Percentiles rank a stretch among this genome's conserved stretches.
These are phyloP conservation scores for Scatophagus argus DNA, from an alignment of 2,113 vertebrate species.

Conservation along the genomic window DNA sequence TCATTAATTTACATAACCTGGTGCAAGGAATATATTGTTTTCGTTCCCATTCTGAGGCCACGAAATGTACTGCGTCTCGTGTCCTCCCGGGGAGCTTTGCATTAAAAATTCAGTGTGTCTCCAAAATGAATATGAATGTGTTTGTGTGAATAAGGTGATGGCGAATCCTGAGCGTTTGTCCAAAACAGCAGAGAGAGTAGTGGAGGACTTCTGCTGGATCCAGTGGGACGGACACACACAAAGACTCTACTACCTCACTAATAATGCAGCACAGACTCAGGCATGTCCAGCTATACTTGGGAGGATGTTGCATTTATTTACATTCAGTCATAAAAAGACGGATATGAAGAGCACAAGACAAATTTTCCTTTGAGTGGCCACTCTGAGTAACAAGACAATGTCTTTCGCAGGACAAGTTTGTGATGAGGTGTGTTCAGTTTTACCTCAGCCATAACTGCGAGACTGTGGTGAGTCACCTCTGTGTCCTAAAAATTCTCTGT, in stretches of 20 bases:
- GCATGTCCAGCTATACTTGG: not conserved
- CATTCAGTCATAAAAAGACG: not conserved
- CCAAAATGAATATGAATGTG: slow-evolving; percentile 44
- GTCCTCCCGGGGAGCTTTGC: slow-evolving; percentile 18
- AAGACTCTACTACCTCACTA: slow-evolving; percentile 90
- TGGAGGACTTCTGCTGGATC: slow-evolving; percentile 92
- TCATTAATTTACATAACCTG: slow-evolving; percentile 15
- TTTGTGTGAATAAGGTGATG: slow-evolving; percentile 85
- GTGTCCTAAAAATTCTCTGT: not conserved
- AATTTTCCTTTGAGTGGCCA: not conserved
- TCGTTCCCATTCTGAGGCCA: slow-evolving; percentile 10
- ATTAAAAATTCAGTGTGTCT: slow-evolving; percentile 41
- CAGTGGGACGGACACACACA: slow-evolving; percentile 94
- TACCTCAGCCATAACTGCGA: slow-evolving; percentile 85
- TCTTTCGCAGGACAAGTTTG: slow-evolving; percentile 84
- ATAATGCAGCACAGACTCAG: slow-evolving; percentile 81
- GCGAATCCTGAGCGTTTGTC: slow-evolving; percentile 86
- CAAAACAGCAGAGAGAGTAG: slow-evolving; percentile 84
- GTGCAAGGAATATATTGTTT: slow-evolving; percentile 24
- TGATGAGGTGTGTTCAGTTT: slow-evolving; percentile 94
- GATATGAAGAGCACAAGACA: not conserved
- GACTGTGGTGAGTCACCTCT: slow-evolving; percentile 85
- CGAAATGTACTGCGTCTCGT: slow-evolving; percentile 1
- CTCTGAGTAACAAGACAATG: not conserved
- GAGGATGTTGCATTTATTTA: not conserved